Percentiles rank a stretch among this genome's conserved stretches.
Conservation (phyloP, 2,888 invertebrate species). For the Eurytoma californica region DNA sequence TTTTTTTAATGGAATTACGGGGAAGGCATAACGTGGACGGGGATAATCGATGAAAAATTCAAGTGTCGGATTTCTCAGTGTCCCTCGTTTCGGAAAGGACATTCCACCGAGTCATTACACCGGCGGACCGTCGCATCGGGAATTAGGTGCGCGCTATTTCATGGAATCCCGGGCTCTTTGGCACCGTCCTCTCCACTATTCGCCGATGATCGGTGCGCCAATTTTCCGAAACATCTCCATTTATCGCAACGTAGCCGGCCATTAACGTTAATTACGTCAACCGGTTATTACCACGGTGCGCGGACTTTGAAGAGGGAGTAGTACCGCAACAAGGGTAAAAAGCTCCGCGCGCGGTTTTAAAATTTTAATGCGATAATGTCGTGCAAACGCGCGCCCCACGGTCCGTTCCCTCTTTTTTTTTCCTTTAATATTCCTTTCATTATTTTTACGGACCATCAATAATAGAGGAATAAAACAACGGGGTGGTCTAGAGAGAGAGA, state of each 20-base stretch:
- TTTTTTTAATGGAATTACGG: too few species aligned
- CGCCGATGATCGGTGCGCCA: conserved; percentile 12
- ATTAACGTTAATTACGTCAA: conserved; percentile 21
- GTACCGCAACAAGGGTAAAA: neutral
- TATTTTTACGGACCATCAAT: conserved; percentile 18
- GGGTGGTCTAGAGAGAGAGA: neutral
- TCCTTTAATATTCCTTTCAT: neutral
- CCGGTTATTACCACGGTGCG: neutral
- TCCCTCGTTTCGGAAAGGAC: too few species aligned
- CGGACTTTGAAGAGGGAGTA: too few species aligned
- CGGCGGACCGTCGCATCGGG: neutral
- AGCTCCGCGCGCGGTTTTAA: neutral
- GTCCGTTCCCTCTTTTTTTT: neutral
- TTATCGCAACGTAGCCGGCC: conserved; percentile 5
- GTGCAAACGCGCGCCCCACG: neutral
- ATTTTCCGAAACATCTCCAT: conserved; percentile 37
- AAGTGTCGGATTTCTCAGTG: too few species aligned
- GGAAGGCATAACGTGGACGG: too few species aligned
- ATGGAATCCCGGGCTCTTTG: conserved; percentile 14
- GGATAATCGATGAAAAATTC: too few species aligned
- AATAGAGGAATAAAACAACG: conserved; percentile 14
- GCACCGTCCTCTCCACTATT: conserved; percentile 12
- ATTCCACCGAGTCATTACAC: neutral
- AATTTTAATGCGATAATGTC: conserved; percentile 41
- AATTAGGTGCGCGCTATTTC: conserved; percentile 13